Evolutionary conservation across 1,140 invertebrate genomes (phyloP).

Genomic region (Platorchestia sp.): DNA sequence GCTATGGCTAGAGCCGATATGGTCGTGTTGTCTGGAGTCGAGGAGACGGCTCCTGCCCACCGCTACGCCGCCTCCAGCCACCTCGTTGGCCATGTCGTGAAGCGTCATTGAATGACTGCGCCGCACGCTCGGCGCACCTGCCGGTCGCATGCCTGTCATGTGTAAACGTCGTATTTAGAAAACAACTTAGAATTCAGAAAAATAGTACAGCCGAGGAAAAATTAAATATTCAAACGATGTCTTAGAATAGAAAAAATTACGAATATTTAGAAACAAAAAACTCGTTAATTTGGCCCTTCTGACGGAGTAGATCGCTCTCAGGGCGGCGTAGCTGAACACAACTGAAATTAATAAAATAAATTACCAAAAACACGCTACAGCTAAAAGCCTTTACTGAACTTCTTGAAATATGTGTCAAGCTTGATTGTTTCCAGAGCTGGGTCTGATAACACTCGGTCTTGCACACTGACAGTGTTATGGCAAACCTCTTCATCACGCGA

Average conservation of each 20-base stretch:
- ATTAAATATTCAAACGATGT: background rate
- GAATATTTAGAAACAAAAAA: background rate
- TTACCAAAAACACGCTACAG: background rate
- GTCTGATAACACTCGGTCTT: background rate
- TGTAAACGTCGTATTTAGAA: background rate
- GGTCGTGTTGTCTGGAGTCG: conserved; percentile 55
- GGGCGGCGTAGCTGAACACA: background rate
- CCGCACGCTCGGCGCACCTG: conserved; percentile 64
- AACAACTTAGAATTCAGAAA: background rate
- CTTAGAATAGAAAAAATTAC: background rate
- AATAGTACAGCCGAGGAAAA: background rate
- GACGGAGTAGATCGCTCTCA: background rate
- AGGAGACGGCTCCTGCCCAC: conserved; percentile 57
- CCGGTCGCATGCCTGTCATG: conserved; percentile 63
- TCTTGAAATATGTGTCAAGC: background rate
- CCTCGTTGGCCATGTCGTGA: conserved; percentile 61
- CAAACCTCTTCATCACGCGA: background rate
- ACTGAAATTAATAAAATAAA: background rate
- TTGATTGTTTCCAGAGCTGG: background rate
- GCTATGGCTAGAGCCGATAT: conserved; percentile 63
- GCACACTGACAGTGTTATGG: background rate
- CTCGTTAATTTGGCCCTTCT: background rate
- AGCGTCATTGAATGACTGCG: conserved; percentile 67
- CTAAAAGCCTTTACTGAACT: background rate
- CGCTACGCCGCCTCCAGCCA: conserved; percentile 27